These are phyloP conservation scores for Chunga burmeisteri DNA, from an alignment of 2,113 vertebrate genomes.

Conservation along the genomic window DNA sequence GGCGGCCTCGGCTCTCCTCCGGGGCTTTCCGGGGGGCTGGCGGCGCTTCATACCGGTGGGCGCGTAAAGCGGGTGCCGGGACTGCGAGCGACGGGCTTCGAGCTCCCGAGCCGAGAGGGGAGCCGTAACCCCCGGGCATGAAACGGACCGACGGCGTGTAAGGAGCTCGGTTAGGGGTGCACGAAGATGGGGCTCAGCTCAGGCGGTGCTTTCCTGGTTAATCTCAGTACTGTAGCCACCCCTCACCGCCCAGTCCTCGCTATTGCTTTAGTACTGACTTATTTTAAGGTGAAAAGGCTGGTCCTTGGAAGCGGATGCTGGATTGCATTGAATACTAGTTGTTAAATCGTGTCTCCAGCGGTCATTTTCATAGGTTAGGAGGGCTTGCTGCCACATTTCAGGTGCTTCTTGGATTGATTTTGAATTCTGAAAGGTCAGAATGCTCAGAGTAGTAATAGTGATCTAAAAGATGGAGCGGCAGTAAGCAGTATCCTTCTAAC, in stretches of 20 bases:
- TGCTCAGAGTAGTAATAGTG: background rate
- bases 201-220: background rate
- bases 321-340: background rate
- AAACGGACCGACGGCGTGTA: background rate
- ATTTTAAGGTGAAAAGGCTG: background rate
- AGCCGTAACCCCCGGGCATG: background rate
- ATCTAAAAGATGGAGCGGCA: background rate
- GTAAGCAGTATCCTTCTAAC: background rate
- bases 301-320: background rate
- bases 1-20: background rate
- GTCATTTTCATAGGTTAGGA: background rate
- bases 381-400: background rate
- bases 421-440: background rate
- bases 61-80: background rate
- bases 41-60: background rate
- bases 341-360: background rate
- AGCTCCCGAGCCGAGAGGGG: background rate
- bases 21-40: background rate
- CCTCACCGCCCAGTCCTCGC: background rate
- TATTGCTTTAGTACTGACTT: background rate
- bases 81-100: background rate
- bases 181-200: background rate
- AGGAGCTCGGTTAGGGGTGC: background rate
- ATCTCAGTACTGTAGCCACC: fast-evolving
- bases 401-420: background rate